phyloP scores from a whole-genome alignment of 2,888 invertebrate species.

The Baronia brevicornis region DNA sequence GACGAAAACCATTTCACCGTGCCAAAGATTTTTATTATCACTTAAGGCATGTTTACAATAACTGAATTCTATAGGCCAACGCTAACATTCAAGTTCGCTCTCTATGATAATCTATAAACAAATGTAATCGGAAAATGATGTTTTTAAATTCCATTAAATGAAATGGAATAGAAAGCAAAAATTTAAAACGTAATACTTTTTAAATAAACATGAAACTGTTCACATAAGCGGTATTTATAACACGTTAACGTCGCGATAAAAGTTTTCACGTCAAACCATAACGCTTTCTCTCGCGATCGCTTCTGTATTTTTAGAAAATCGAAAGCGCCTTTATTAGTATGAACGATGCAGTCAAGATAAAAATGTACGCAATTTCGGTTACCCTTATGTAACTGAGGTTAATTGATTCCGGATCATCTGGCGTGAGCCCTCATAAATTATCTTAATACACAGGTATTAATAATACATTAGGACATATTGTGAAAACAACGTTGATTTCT shows the following conservation, averaged over 20 bases:
- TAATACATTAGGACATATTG: conserved; percentile 1
- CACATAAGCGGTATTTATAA: neutral
- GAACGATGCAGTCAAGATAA: conserved; percentile 12
- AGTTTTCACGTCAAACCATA: conserved; percentile 8
- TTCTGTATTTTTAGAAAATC: conserved; percentile 14
- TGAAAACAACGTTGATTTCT: conserved; percentile 57
- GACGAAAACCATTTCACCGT: no score
- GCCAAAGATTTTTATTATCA: no score
- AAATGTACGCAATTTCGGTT: conserved; percentile 13
- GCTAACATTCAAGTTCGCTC: no score
- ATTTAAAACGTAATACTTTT: no score
- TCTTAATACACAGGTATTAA: conserved; percentile 18
- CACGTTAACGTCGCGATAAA: conserved; percentile 1
- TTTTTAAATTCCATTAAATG: no score
- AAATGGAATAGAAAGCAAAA: no score
- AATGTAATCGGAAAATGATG: no score
- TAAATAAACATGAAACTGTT: no score
- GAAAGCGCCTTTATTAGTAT: conserved; percentile 15
- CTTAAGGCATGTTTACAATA: no score
- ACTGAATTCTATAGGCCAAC: no score
- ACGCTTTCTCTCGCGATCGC: conserved; percentile 9
- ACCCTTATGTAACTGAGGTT: conserved; percentile 10
- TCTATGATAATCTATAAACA: no score
- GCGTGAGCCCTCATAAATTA: conserved; percentile 34
- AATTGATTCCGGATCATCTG: conserved; percentile 33